Evolutionary conservation across 2,113 vertebrate genomes (phyloP).

Genomic region (Dendrocopos noguchii): DNA sequence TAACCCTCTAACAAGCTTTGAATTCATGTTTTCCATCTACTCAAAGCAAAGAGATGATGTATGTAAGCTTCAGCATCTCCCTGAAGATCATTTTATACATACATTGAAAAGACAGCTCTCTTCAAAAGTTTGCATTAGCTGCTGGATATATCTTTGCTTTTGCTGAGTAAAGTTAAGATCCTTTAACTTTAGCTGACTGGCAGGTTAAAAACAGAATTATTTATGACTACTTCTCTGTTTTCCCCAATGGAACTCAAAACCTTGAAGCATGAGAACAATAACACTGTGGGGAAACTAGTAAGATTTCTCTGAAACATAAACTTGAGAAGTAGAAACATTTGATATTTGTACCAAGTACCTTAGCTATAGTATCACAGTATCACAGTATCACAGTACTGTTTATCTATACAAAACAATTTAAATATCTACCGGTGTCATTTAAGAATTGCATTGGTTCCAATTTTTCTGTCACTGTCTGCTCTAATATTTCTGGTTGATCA

Average conservation of each 20-base stretch:
- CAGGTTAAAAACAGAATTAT: constrained; percentile 38
- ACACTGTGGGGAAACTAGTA: not conserved
- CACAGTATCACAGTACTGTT: too few species aligned
- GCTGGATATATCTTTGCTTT: not conserved
- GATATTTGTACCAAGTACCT: not conserved
- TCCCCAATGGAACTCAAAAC: not conserved
- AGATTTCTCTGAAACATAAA: not conserved
- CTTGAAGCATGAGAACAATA: not conserved
- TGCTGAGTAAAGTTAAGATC: not conserved
- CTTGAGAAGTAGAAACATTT: not conserved
- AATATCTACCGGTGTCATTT: not conserved
- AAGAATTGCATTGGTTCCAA: not conserved
- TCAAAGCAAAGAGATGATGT: not conserved
- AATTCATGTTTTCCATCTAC: not conserved
- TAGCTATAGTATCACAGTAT: too few species aligned
- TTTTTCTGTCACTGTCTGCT: not conserved
- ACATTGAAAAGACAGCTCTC: not conserved
- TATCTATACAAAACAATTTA: not conserved
- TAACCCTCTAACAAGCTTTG: not conserved
- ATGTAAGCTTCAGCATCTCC: not conserved
- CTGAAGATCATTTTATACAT: not conserved
- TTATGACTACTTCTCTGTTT: not conserved
- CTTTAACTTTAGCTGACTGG: not conserved
- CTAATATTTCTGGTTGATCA: not conserved
- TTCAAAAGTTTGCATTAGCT: constrained; percentile 1